Evolutionary conservation across 1,140 invertebrate genomes (phyloP), one percentile per base, ranked within the genome.

Genomic region (Ceratina japonica): DNA sequence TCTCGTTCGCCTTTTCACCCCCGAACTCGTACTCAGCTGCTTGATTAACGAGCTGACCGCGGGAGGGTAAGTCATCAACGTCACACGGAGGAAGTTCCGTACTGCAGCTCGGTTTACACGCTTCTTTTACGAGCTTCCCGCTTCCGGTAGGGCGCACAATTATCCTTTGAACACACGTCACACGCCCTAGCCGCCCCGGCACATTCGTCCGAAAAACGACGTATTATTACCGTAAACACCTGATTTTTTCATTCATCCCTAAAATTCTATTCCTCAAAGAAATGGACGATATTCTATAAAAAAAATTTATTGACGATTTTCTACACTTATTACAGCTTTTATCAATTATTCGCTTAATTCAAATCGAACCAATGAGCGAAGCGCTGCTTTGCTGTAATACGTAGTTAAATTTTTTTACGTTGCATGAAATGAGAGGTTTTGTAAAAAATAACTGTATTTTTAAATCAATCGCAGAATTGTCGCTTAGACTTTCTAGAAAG

Each of bases 31-130:
- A 89, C 89, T 93, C 94, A 97, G 96, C 95, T 96, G 95, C 96
- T 95, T 97, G 94, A 95, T 96, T 94, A 96, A 96, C 94, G 96
- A 97, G 94, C 93, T 96, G 93, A 94, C 95, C 92, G 94, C 95
- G 87, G 95, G 94, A 93, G 95, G 96, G 96, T 97, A 96, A 97
- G 96, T 96, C 87, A 90, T 90, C 86, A 90, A 91, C 79, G 72
- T 83, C 84, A 86, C 81, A 81, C 84, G 75, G 72, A 86, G 78
- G 84, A 86, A 83, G 75, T 83, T 86, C 58, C 81, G 84, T 86
- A 81, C 72, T 83, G 84, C 85, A 86, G 85, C 63, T 86, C 81
- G 84, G 84, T 86, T 85, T 73, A 86, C 85, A 86, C 78, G 84
- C 84, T 86, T 86, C 75, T 86, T 86, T 86, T 86, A 78, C 71